Evolutionary conservation across 2,888 invertebrate species (phyloP), one percentile per base, ranked within the genome.

Genomic region (Zaprionus bogoriensis): DNA sequence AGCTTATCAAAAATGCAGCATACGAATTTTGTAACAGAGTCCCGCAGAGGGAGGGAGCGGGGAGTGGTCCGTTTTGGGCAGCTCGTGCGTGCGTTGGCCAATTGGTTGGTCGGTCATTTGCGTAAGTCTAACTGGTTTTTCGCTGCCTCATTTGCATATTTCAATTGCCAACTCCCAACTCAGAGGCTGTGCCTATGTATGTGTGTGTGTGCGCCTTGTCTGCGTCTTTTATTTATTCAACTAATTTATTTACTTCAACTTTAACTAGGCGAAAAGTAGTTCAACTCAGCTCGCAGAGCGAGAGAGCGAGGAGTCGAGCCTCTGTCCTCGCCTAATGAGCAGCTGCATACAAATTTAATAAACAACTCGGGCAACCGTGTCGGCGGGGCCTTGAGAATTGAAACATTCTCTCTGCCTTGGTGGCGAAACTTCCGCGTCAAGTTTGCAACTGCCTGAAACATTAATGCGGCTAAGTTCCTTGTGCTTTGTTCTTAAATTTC

Each of bases 1-100:
- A 62, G 74, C 72, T 78, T 73, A 77, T 81, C 82, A 74, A 74
- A 84, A 76, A 78, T 76, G 62, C 78, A 68, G 76, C 62, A 69
- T 64, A 52, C 76, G 62, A 66, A 60, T 62, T 61, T 70, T 73
- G 61, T 63, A 66, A 72, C 69, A 59, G 32, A 66, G 53, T 55
- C 17, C 23, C 20, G 20, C 38, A 20, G 10, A 19, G 17, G 2
- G 19, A 5, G 20, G n/a, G n/a, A n/a, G n/a, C n/a, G n/a, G n/a
- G n/a, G n/a, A n/a, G n/a, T n/a, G n/a, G n/a, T n/a, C n/a, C n/a
- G n/a, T n/a, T 51, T 60, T 22, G 44, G 61, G 45, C 61, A 38
- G 46, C 28, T 77, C 72, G 83, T 79, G 80, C 83, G 74, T 77
- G 75, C 57, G 22, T 51, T 81, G 59, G 52, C 50, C 72, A 72